phyloP scores from a whole-genome alignment of 2,888 invertebrate species.

The Cheiracanthium punctorium region DNA sequence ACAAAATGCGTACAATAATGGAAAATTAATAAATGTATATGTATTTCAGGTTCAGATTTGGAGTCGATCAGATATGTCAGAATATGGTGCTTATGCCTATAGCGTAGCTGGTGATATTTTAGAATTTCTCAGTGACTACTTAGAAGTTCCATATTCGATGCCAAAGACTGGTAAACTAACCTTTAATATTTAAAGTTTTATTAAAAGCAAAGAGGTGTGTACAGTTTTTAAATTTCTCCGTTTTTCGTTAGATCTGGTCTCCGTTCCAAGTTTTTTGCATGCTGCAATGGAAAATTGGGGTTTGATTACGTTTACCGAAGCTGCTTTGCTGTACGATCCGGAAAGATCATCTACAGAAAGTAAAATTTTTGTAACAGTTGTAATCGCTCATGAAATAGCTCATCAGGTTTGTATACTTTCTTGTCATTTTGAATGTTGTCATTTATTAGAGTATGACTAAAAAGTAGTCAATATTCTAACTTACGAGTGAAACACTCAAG shows the following conservation, averaged over 20 bases:
- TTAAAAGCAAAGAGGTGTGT: no score
- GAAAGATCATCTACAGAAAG: slow-evolving; percentile 83
- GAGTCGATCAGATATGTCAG: slow-evolving; percentile 80
- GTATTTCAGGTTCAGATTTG: slow-evolving; percentile 79
- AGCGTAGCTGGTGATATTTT: slow-evolving; percentile 80
- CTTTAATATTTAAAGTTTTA: no score
- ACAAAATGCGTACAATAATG: no score
- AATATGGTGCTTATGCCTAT: slow-evolving; percentile 82
- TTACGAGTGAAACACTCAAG: no score
- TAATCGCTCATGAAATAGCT: slow-evolving; percentile 85
- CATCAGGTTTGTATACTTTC: slow-evolving; percentile 79
- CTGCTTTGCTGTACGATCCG: slow-evolving; percentile 83
- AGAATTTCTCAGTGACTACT: slow-evolving; percentile 79
- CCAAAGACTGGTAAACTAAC: slow-evolving; percentile 68
- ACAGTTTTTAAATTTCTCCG: not conserved
- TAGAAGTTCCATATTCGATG: slow-evolving; percentile 68
- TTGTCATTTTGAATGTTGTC: no score
- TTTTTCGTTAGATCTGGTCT: slow-evolving; percentile 80
- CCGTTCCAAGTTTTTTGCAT: slow-evolving; percentile 80
- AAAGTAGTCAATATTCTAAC: no score
- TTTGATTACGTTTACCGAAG: slow-evolving; percentile 81
- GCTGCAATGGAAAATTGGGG: slow-evolving; percentile 92
- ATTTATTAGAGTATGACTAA: no score
- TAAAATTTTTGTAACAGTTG: slow-evolving; percentile 84
- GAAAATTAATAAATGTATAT: no score